Base-by-base conservation (phyloP, 2,113 vertebrate genomes). In the Hoplias malabaricus region DNA sequence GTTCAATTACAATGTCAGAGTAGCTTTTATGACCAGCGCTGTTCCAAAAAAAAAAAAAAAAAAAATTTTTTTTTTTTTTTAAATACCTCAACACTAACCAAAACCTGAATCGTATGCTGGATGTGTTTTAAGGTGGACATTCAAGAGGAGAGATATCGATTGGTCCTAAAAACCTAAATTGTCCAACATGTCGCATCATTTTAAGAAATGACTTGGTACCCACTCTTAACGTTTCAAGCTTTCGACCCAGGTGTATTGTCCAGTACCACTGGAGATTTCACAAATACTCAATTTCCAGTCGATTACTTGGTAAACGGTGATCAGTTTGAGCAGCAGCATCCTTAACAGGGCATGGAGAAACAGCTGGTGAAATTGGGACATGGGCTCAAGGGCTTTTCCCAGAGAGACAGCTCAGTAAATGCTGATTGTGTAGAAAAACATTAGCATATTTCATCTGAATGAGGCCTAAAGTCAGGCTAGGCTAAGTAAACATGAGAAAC, bases 11-110 rank as follows among this genome's bases (percentile, higher is more conserved):
- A 72, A 38, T 77, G 67, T 84, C 29, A 33, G 57, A 88, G 88
- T 87, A 89, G 88, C 87, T 87, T 85, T 81, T 85, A 82, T 81
- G 84, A 84, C 77, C 71, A 91, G 89, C 90, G 90, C 89, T 84
- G 87, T 84, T 83, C 57, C 83, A 23, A 50, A 31, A 54, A n/a
- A 38, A 13, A 87, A 73, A 91, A 87, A 88, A 89, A 88, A 84
- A 88, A 85, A 79, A 78, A 76, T 66, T 5, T 2, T 53, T 77
- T 59, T 46, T 76, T 14, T 69, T 82, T 66, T 21, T 23, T 34
- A n/a, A n/a, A n/a, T 11, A 21, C 29, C 42, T 21, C 72, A 50
- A 46, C 53, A 56, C 36, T n/a, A n/a, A 68, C 11, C 50, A 46
- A 77, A 69, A 59, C 65, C 75, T 46, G 65, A 59, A 77, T 62